Conservation (phyloP, 2,888 invertebrate species). For the Erannis defoliaria region DNA sequence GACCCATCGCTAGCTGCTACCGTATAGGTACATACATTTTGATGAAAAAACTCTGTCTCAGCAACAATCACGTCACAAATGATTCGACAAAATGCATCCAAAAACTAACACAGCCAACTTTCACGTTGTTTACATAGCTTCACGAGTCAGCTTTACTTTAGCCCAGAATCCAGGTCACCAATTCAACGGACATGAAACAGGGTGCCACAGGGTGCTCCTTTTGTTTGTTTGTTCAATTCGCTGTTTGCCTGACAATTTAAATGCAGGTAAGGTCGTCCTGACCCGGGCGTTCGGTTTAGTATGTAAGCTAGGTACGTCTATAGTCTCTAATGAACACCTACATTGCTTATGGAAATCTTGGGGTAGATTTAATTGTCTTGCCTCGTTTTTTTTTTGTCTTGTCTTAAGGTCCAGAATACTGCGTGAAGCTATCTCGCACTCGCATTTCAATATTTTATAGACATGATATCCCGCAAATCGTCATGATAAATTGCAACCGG, state of each 20-base stretch:
- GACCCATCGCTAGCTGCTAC: no score
- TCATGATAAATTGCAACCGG: no score
- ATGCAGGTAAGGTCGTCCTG: constrained; percentile 58
- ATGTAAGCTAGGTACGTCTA: constrained; percentile 42
- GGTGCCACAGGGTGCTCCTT: constrained; percentile 59
- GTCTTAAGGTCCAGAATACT: background rate
- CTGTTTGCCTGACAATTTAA: constrained; percentile 69
- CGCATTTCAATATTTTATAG: no score
- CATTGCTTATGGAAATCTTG: constrained; percentile 20
- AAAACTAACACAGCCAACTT: constrained; percentile 6
- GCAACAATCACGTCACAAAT: background rate
- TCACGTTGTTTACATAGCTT: constrained; percentile 8
- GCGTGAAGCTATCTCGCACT: no score
- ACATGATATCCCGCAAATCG: no score
- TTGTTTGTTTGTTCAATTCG: constrained; percentile 62
- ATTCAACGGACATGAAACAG: constrained; percentile 57
- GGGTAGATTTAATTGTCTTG: constrained; percentile 9
- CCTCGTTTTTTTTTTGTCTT: background rate
- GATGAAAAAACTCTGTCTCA: background rate
- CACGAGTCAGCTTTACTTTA: constrained; percentile 16
- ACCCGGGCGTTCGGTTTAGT: constrained; percentile 44
- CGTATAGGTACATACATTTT: no score
- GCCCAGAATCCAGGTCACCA: constrained; percentile 53
- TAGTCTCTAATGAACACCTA: constrained; percentile 38
- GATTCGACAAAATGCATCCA: constrained; percentile 1